Base-by-base conservation (phyloP, 1,140 invertebrate species). In the Triops longicaudatus region DNA sequence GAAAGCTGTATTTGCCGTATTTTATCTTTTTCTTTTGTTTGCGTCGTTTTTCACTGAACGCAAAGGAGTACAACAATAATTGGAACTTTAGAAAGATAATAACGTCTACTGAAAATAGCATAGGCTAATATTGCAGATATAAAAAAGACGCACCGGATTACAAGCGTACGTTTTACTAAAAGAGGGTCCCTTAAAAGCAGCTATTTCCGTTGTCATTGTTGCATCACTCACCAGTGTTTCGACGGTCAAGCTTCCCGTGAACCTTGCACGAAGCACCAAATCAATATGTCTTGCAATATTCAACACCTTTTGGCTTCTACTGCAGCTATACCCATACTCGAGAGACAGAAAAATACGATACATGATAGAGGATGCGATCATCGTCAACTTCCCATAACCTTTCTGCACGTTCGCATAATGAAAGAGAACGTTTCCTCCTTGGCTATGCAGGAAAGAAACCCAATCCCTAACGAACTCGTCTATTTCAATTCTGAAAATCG, bases 201-300 rank as follows among this genome's bases (percentile, higher is more conserved):
- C 14, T 63, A 63, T n/a, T 22, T 63, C 50, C 5, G n/a, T 63
- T 22, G 50, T 17, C 50, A 63, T 63, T 63, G 14, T 63, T 63
- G 14, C n/a, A 63, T 63, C 50, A 63, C 50, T 22, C 17, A 14
- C 9, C 22, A 63, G n/a, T 63, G 50, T n/a, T 9, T 63, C 10
- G 50, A 63, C n/a, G 50, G 6, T 5, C 17, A 17, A 63, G 31
- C 31, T 22, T 63, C 50, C n/a, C 5, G 5, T 10, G 14, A 63
- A 63, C 50, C 14, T 14, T 14, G 50, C 50, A 63, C 50, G 50
- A 63, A 63, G 50, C 50, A 17, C 22, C 50, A n/a, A 63, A 63
- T 63, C 50, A 63, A 63, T 63, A 63, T 17, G 17, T 63, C 50
- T 63, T 63, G 50, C 50, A 63, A 63, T 63, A 63, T 63, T 63